Evolutionary conservation across 1,140 invertebrate species (phyloP), one percentile per base, ranked within the genome.

Genomic region (Popillia japonica): DNA sequence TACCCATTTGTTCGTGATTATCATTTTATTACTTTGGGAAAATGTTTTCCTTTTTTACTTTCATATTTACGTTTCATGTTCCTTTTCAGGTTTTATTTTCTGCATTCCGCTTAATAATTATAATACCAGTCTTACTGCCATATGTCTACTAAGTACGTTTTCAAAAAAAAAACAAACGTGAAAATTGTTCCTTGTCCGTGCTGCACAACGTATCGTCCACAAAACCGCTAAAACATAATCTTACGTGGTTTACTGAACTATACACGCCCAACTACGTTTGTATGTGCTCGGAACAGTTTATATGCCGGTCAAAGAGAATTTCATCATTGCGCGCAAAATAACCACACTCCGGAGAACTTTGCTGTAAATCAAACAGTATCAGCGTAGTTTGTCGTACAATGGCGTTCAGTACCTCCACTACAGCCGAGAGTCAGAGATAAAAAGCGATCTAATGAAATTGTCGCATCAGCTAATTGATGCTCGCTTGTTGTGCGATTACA

Each of bases 381-480:
- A 68, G 61, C 20, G 61, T 68, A 68, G 61, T 68, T 68, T 68
- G 61, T 68, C 61, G 61, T 68, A 68, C 61, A 68, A 68, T 68
- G 61, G 61, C 27, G 61, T 68, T 68, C 22, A 22, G 61, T 68
- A 34, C 61, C 61, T 68, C 61, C 22, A 68, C 61, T 34, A 68
- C 27, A 48, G 48, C 27, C 61, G 22, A 68, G 22, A 68, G 61
- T 68, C 61, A 22, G 61, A 68, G 61, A 68, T 68, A 68, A 68
- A 68, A 68, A 68, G 61, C 75, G 59, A 77, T 61, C 59, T 77
- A 74, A 74, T 77, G 48, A 77, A 77, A 64, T 77, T 77, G 75
- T 77, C 59, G 72, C 72, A 74, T 74, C 72, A 41, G 41, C 72
- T 74, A 74, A 74, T 74, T 74, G 72, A 74, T 77, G 75, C 34